Conservation (phyloP, 2,113 vertebrate genomes). For the Onychostoma macrolepis region DNA sequence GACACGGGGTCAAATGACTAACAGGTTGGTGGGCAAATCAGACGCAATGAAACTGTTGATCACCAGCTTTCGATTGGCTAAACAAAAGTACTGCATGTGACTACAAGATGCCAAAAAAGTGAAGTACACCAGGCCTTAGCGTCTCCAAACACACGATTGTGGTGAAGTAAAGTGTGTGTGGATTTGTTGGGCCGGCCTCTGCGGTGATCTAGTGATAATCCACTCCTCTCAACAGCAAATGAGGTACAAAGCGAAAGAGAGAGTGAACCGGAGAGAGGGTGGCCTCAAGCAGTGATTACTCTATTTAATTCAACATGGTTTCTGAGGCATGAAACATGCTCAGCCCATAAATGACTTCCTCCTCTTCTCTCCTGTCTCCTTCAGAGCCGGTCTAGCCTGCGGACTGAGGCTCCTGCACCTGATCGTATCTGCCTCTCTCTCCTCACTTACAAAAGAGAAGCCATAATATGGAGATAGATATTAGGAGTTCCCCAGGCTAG, state of each 20-base stretch:
- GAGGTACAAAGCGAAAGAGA: conserved; percentile 42
- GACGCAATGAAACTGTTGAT: background rate
- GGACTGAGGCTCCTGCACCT: conserved; percentile 51
- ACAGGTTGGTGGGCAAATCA: conserved; percentile 33
- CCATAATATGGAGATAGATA: conserved; percentile 59
- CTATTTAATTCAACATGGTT: conserved; percentile 64
- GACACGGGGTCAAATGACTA: conserved; percentile 42
- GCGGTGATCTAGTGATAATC: conserved; percentile 56
- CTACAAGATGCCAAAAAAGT: background rate
- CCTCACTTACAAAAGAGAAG: conserved; percentile 50
- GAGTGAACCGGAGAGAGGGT: conserved; percentile 48
- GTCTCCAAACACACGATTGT: conserved; percentile 1
- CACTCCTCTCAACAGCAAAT: conserved; percentile 52
- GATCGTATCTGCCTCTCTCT: conserved; percentile 53
- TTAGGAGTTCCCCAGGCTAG: conserved; percentile 43
- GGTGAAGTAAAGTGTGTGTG: conserved; percentile 39
- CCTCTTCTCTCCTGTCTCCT: conserved; percentile 43
- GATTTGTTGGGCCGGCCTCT: conserved; percentile 37
- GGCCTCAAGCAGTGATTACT: conserved; percentile 64
- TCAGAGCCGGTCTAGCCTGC: conserved; percentile 12
- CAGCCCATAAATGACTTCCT: conserved; percentile 59
- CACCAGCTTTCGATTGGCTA: background rate
- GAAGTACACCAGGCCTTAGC: background rate
- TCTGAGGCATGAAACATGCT: conserved; percentile 64
- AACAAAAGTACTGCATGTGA: background rate